These are phyloP conservation scores for Salvelinus alpinus DNA, from an alignment of 2,113 vertebrate species.

Conservation along the genomic window DNA sequence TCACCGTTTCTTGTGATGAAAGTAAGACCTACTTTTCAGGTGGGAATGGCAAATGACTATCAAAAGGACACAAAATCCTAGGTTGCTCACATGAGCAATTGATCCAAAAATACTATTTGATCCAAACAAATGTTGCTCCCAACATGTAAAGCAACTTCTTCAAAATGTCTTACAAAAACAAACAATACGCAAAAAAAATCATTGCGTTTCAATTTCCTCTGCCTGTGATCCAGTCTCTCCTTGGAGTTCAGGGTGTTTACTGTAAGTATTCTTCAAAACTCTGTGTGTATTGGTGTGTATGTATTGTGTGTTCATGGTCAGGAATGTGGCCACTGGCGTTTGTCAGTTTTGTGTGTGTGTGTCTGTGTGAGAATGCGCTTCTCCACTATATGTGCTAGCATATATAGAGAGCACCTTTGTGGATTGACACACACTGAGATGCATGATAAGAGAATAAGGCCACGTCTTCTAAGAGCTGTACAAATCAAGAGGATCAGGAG, in stretches of 20 bases:
- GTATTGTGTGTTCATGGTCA: constrained; percentile 43
- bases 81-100: constrained; percentile 56
- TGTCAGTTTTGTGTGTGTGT: constrained; percentile 50
- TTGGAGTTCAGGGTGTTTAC: constrained; percentile 44
- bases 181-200: constrained; percentile 48
- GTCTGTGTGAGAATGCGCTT: constrained; percentile 1
- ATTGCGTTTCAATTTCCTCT: constrained; percentile 47
- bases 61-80: constrained; percentile 51
- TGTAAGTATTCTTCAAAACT: constrained; percentile 38
- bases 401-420: constrained; percentile 17
- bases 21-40: constrained; percentile 61
- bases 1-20: constrained; percentile 48
- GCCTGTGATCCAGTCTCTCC: constrained; percentile 43
- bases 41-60: constrained; percentile 69
- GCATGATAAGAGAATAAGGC: constrained; percentile 76
- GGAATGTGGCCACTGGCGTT: constrained; percentile 66
- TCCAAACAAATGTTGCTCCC: constrained; percentile 73
- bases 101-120: constrained; percentile 68
- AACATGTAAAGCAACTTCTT: constrained; percentile 51
- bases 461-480: constrained; percentile 73
- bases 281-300: constrained; percentile 42
- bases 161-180: constrained; percentile 61
- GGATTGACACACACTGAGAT: constrained; percentile 63
- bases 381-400: constrained; percentile 8
- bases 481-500: constrained; percentile 70